Conservation (phyloP, 2,797 vertebrate genomes). For the Orestias chungarensis region DNA sequence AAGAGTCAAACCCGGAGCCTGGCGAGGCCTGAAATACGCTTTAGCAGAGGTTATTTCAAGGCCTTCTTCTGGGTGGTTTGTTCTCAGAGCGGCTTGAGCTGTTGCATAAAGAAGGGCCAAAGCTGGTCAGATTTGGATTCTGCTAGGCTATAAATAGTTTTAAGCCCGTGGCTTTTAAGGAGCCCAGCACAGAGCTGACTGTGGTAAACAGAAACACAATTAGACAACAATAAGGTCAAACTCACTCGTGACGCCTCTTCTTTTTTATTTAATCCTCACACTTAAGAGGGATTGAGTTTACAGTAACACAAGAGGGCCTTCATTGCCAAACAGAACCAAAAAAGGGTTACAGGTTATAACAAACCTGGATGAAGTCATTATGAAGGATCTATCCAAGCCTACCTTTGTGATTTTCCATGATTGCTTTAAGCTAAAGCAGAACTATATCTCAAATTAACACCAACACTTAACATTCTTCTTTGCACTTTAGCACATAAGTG, state of each 20-base stretch:
- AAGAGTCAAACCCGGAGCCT: slow-evolving; percentile 53
- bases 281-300: slow-evolving; percentile 19
- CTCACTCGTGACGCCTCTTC: not conserved
- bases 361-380: not conserved
- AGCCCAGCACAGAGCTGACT: slow-evolving; percentile 63
- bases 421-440: slow-evolving; percentile 35
- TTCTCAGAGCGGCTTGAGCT: slow-evolving; percentile 65
- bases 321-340: slow-evolving; percentile 17
- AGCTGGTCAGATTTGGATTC: slow-evolving; percentile 73
- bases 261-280: slow-evolving; percentile 17
- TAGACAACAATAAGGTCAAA: slow-evolving; percentile 28
- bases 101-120: slow-evolving; percentile 69
- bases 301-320: slow-evolving; percentile 10
- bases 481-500: slow-evolving; percentile 10
- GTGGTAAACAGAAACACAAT: slow-evolving; percentile 44
- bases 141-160: slow-evolving; percentile 75
- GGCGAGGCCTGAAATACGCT: slow-evolving; percentile 56
- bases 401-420: slow-evolving; percentile 42
- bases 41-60: slow-evolving; percentile 63
- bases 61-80: slow-evolving; percentile 61
- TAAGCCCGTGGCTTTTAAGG: slow-evolving; percentile 65
- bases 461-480: not conserved
- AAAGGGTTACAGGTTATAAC: not conserved
- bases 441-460: slow-evolving; percentile 4
- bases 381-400: slow-evolving; percentile 5